Evolutionary conservation across 2,888 invertebrate species (phyloP), one percentile per base, ranked within the genome.

Genomic region (Isotomurus palustris): DNA sequence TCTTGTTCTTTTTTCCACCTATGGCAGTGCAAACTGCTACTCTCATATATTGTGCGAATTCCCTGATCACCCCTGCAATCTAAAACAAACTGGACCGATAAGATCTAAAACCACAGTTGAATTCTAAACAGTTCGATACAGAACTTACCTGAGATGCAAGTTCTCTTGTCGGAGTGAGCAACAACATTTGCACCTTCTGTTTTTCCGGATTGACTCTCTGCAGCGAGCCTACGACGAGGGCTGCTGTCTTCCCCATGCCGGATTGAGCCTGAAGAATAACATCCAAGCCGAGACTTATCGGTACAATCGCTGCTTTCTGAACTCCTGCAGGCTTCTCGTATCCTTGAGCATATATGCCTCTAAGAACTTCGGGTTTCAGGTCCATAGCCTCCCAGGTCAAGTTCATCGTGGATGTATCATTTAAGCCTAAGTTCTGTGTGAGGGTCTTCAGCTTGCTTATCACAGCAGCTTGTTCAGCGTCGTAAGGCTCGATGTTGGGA

Each of bases 261-360:
- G 61, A 61, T 38, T 61, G 61, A 28, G 61, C 61, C 32, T 58
- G 61, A 12, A 51, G 14, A 22, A 57, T 53, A 3, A 48, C 50
- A 57, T 61, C 61, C 41, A 40, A 17, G 12, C 58, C 58, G 14
- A 50, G 14, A 19, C 50, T 47, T n/a, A 21, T 21, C 1, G 52
- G 54, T 10, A 45, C 12, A 19, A 61, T 58, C 2, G 50, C 53
- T 1, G 19, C 4, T 44, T 55, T 28, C 27, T 61, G 61, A 48
- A 40, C 27, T 2, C 3, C 10, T 3, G 58, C 29, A 12, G 61
- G 61, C 24, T 49, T 55, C 35, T 58, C 58, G 19, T 54, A 28
- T 12, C 79, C 81, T 66, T 80, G 81, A 3, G 79, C 78, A 70
- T 80, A 80, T 61, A 81, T 77, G 53, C 81, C 81, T 58, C 80